phyloP scores from a whole-genome alignment of 2,113 vertebrate genomes.

The Heliornis fulica region DNA sequence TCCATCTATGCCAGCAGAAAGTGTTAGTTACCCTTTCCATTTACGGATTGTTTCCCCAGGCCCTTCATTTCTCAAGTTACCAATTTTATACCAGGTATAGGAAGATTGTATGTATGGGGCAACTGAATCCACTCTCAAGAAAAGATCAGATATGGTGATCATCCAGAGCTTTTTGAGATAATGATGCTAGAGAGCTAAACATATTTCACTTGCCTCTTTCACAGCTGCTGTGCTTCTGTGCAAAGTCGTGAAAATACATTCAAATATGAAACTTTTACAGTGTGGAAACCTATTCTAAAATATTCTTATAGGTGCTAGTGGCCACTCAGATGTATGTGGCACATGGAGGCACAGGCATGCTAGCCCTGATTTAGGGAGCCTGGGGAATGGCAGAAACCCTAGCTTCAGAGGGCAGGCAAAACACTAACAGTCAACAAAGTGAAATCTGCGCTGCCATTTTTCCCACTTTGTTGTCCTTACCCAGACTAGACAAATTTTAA shows the following conservation, averaged over 20 bases:
- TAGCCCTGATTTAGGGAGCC: neutral
- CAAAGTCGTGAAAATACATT: neutral
- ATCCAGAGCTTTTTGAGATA: neutral
- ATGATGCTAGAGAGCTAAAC: neutral
- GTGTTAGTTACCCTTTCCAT: neutral
- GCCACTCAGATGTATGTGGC: neutral
- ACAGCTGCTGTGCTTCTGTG: neutral
- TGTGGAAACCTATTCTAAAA: neutral
- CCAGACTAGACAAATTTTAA: neutral
- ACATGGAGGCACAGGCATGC: neutral
- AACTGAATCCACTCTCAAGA: neutral
- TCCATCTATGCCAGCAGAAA: neutral
- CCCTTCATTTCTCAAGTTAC: neutral
- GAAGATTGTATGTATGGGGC: neutral
- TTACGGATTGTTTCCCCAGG: neutral
- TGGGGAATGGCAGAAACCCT: neutral
- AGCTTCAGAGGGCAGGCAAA: neutral
- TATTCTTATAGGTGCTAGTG: neutral
- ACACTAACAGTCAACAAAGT: neutral
- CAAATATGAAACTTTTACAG: neutral
- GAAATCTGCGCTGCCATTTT: neutral
- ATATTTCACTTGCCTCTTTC: neutral
- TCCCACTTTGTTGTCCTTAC: rapidly evolving
- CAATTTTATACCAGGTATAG: neutral
- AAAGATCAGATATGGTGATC: neutral